Base-by-base conservation (phyloP, 2,797 vertebrate genomes). In the Phoeniculus purpureus region DNA sequence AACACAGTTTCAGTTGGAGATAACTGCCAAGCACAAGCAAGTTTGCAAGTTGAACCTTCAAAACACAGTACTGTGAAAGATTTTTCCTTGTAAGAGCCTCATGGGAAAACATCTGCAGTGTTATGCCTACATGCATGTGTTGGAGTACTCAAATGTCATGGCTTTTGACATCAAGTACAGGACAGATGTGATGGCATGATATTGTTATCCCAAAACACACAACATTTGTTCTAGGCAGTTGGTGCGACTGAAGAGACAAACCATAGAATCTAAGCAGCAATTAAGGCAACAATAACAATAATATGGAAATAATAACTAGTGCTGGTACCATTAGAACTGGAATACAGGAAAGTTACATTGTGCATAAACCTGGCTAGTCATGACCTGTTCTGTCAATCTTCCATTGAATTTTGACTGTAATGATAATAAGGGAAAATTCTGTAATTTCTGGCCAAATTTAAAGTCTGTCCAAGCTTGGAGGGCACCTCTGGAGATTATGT, bases 11-110 rank as follows among this genome's bases (percentile, higher is more conserved):
- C 82, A 95, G 43, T 66, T 45, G 10, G 87, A 93, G 74, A 76
- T 34, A 87, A 85, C 70, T 97, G 97, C 97, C 96, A 96, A 94
- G 84, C 61, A 86, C 83, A 90, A 87, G 51, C 58, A 93, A 56
- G 66, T 85, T 97, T 93, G 67, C 72, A 94, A 91, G 86, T 34
- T 87, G 90, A 94, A 90, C 85, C 87, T 96, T 86, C 51, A 94
- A 95, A 96, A 89, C 59, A 58, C 51, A 92, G 34, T 27, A 61
- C 72, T 72, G 61, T 50, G 59, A 84, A 65, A 85, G 59, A 82
- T 70, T 43, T 83, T 93, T 94, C 45, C 64, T 74, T 89, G 65
- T 13, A 64, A 87, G 62, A 83, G 78, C 18, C 29, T 85, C 58
- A n/a, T 72, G 58, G 91, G 87, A 80, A 82, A 92, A 85, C 54